Percentiles rank a stretch among this genome's conserved stretches.
Conservation (phyloP, 2,888 invertebrate species). For the Automeris io region DNA sequence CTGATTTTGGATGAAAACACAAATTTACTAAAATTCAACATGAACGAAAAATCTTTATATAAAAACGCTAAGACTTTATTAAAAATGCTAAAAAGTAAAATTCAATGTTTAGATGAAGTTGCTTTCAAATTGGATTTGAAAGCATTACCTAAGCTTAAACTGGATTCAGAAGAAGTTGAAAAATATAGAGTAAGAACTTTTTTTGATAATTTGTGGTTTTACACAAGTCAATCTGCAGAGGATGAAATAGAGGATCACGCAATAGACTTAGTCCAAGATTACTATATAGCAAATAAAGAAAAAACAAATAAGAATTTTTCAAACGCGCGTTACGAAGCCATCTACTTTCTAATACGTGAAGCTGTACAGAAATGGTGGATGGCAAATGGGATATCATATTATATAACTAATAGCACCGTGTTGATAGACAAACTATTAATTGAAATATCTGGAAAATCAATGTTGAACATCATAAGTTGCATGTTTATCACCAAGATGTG, state of each 20-base stretch:
- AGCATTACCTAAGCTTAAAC: conserved; percentile 1
- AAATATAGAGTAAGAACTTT: neutral
- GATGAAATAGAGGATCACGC: neutral
- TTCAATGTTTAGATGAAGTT: neutral
- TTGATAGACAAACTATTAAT: neutral
- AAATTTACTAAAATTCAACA: neutral
- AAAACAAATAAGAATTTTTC: neutral
- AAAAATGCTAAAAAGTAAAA: neutral
- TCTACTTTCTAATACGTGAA: conserved; percentile 4
- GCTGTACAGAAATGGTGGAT: conserved; percentile 19
- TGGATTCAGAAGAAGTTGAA: neutral
- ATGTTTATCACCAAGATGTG: neutral
- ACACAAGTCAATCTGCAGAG: conserved; percentile 2
- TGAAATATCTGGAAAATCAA: neutral
- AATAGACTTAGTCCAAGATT: neutral
- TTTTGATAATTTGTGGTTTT: conserved; percentile 2
- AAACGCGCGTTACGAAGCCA: conserved; percentile 1
- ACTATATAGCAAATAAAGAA: neutral
- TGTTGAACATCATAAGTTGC: neutral
- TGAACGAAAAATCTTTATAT: neutral
- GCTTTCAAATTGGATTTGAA: neutral
- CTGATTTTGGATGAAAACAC: neutral
- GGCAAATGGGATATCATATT: conserved; percentile 6
- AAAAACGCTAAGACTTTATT: neutral
- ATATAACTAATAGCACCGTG: neutral